Evolutionary conservation across 53 echinoderm and acorn worm genomes (phyloP).

Genomic region (Mesocentrotus franciscanus): DNA sequence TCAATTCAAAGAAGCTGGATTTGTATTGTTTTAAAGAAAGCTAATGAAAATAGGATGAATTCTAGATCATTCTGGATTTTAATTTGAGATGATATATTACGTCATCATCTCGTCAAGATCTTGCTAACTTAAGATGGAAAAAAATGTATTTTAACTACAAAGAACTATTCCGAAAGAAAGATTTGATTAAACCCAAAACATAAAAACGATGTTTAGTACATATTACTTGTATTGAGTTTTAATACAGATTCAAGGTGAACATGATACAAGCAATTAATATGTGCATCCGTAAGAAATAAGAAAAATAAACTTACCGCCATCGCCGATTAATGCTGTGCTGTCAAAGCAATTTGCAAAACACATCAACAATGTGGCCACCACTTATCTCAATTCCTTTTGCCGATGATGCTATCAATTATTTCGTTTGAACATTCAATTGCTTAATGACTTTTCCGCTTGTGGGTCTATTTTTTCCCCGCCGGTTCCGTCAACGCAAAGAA

Average conservation of each 20-base stretch:
- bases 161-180: background rate
- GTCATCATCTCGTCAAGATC: background rate
- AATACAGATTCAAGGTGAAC: background rate
- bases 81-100: no score
- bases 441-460: conserved; percentile 42
- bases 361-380: background rate
- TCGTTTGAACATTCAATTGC: conserved; percentile 44
- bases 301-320: conserved; percentile 11
- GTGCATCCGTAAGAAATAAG: background rate
- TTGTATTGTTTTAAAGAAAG: no score
- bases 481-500: background rate
- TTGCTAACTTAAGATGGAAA: background rate
- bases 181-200: no score
- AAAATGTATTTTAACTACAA: background rate
- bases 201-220: background rate
- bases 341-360: background rate
- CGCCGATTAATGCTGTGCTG: background rate
- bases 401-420: conserved; percentile 30
- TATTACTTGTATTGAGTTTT: no score
- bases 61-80: no score
- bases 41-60: no score
- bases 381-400: conserved; percentile 15
- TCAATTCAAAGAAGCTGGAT: no score
- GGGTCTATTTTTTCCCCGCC: conserved; percentile 2
- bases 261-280: background rate